A percentile compares a stretch with the other conserved stretches of the same genome.
These are phyloP conservation scores for Austrolebias charrua DNA, from an alignment of 2,797 vertebrate genomes.

Conservation along the genomic window DNA sequence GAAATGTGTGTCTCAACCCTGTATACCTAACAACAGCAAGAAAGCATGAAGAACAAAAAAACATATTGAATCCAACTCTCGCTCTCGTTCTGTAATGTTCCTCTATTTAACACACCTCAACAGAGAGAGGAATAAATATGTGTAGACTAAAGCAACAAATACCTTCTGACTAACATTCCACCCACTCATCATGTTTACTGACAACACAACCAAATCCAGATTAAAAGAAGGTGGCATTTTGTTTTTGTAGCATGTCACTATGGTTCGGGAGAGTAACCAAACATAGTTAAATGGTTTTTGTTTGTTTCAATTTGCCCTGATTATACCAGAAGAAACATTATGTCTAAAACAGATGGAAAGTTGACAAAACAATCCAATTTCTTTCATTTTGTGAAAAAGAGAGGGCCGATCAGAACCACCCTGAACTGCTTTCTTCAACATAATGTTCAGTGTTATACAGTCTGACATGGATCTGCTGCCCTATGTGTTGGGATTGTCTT, in stretches of 20 bases:
- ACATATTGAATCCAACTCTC: background rate
- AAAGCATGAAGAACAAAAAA: background rate
- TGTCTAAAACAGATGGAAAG: background rate
- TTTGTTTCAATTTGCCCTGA: background rate
- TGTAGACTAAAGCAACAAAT: background rate
- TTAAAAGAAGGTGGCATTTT: background rate
- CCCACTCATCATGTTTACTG: background rate
- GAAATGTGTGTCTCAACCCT: background rate
- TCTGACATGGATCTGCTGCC: background rate
- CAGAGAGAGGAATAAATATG: background rate
- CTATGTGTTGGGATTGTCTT: too few species aligned
- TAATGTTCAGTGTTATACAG: background rate
- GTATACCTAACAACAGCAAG: background rate
- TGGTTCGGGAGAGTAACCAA: background rate
- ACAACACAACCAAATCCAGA: background rate
- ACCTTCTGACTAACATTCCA: background rate
- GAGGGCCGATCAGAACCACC: background rate
- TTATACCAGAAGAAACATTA: background rate
- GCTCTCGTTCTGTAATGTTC: background rate
- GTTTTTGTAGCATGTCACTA: background rate
- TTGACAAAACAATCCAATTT: conserved; percentile 4
- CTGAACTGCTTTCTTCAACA: too few species aligned
- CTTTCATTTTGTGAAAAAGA: conserved; percentile 5
- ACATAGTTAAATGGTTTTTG: background rate
- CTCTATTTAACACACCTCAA: background rate